phyloP scores from a whole-genome alignment of 2,888 invertebrate genomes.

The Erebia epiphron region DNA sequence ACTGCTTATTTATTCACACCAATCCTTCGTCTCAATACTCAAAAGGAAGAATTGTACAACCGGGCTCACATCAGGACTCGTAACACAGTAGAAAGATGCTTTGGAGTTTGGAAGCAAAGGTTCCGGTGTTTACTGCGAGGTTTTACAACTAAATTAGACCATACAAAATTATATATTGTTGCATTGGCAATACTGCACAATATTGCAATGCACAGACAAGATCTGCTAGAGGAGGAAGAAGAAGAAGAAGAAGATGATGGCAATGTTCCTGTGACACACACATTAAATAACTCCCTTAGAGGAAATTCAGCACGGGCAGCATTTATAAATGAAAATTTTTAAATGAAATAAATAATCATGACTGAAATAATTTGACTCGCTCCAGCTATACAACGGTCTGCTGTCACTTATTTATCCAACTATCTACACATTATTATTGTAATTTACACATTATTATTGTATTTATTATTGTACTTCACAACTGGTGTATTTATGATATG shows the following conservation, averaged over 20 bases:
- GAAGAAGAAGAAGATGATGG: not conserved
- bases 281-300: not conserved
- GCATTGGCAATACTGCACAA: constrained; percentile 19
- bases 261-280: not conserved
- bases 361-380: no score
- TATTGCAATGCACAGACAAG: constrained; percentile 6
- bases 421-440: no score
- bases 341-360: no score
- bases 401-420: no score
- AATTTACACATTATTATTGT: no score
- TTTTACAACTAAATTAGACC: not conserved
- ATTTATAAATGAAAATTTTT: constrained; percentile 1
- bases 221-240: not conserved
- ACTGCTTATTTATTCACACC: constrained; percentile 40
- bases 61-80: constrained; percentile 36
- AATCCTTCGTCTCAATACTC: constrained; percentile 23
- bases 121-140: not conserved
- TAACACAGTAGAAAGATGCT: constrained; percentile 38
- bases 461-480: no score
- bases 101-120: constrained; percentile 36
- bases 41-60: constrained; percentile 39
- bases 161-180: constrained; percentile 1
- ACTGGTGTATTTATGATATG: no score
- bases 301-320: not conserved
- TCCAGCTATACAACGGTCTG: no score